Conservation (phyloP, 2,888 invertebrate species). For the Cerastis rubricosa region DNA sequence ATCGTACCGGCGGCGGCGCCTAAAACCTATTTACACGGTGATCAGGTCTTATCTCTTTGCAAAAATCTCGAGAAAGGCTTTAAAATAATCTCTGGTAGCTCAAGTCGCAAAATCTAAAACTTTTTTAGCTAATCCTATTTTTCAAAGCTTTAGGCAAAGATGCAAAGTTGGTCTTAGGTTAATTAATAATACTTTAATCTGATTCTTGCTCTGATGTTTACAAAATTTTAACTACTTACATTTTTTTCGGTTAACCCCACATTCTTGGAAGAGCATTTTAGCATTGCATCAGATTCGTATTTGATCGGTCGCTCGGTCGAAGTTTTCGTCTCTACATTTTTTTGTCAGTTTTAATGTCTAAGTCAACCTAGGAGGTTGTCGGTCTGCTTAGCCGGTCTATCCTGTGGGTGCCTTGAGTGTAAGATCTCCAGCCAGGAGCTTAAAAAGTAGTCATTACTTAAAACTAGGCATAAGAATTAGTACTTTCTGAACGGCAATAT, state of each 20-base stretch:
- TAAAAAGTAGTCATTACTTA: too few relatives aligned
- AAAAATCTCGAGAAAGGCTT: conserved; percentile 7
- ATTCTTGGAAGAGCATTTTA: not conserved
- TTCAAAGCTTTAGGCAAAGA: conserved; percentile 1
- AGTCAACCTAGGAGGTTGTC: too few relatives aligned
- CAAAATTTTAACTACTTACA: not conserved
- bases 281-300: too few relatives aligned
- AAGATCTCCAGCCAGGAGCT: too few relatives aligned
- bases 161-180: not conserved
- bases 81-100: conserved; percentile 37
- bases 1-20: not conserved
- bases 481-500: too few relatives aligned
- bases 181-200: conserved; percentile 1
- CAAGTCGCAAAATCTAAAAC: conserved; percentile 16
- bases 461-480: too few relatives aligned
- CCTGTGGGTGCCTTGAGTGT: too few relatives aligned
- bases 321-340: too few relatives aligned
- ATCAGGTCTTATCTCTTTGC: conserved; percentile 9
- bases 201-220: not conserved
- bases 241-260: not conserved
- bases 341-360: too few relatives aligned
- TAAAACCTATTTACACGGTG: not conserved
- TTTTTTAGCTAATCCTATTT: conserved; percentile 29
- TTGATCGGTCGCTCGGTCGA: too few relatives aligned
- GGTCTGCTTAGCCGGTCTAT: too few relatives aligned